A percentile compares a stretch with the other conserved stretches of the same genome.
Conservation (phyloP, 2,888 invertebrate species). For the Mythimna pallens region DNA sequence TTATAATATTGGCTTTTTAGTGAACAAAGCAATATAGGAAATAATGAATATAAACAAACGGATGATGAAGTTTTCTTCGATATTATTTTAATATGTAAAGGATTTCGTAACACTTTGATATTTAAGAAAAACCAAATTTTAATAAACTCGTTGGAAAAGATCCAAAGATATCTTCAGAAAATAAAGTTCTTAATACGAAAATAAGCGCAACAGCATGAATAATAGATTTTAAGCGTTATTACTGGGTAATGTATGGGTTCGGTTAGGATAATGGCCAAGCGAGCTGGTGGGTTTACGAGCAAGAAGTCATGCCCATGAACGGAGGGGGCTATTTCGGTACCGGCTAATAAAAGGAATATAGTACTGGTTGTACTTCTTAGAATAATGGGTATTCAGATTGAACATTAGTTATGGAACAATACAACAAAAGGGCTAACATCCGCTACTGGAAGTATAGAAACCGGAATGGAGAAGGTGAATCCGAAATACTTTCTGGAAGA, state of each 20-base stretch:
- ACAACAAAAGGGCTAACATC: slow-evolving; percentile 25
- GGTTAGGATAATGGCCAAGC: slow-evolving; percentile 46
- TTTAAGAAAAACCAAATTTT: slow-evolving; percentile 6
- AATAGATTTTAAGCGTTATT: slow-evolving; percentile 49
- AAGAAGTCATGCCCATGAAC: slow-evolving; percentile 47
- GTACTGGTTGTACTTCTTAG: slow-evolving; percentile 43
- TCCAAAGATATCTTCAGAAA: slow-evolving; percentile 36
- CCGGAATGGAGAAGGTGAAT: neutral
- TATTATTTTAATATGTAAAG: neutral
- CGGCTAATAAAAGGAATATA: slow-evolving; percentile 54
- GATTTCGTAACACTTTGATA: slow-evolving; percentile 10
- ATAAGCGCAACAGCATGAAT: slow-evolving; percentile 47
- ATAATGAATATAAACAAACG: neutral
- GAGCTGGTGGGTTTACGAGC: slow-evolving; percentile 60
- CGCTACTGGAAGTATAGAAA: neutral
- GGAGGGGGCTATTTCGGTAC: slow-evolving; percentile 63
- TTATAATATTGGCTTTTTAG: neutral
- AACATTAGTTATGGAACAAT: slow-evolving; percentile 20
- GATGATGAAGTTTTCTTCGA: neutral
- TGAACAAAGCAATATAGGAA: neutral
- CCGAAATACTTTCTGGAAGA: too few relatives aligned
- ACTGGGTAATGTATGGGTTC: slow-evolving; percentile 49
- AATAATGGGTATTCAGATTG: slow-evolving; percentile 42
- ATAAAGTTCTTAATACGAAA: slow-evolving; percentile 41
- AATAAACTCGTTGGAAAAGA: slow-evolving; percentile 15